Base-by-base conservation (phyloP, 2,797 vertebrate species). In the Danionella dracula region DNA sequence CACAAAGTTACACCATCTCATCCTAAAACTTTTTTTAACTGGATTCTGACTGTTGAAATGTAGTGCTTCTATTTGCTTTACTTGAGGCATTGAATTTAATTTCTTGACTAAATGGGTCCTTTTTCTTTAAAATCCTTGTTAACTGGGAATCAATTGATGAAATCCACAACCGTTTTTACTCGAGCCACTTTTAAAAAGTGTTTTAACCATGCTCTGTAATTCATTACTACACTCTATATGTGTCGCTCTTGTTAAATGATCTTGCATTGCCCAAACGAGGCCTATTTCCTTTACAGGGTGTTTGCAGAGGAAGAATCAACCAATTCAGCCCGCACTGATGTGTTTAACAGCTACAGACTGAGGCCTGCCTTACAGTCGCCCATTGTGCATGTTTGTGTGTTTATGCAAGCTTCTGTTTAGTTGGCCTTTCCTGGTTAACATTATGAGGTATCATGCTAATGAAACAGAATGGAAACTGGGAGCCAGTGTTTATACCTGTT, bases 381-480 rank as follows among this genome's bases (percentile, higher is more conserved):
- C 46, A 68, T 55, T 40, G 45, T 57, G 29, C 27, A 8, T 10
- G 56, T 62, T 66, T 54, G 50, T 68, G 61, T 51, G 50, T 46
- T 76, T 80, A 69, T 73, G 68, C 70, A 45, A 17, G 40, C 20
- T 21, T 32, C 51, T 59, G 70, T 44, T 71, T 69, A 68, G 45
- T 60, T 44, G 16, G 38, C 61, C 56, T 77, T 62, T 48, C 63
- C 29, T 46, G 13, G 65, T 74, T 16, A 2, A 1, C 7, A 29
- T 70, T 73, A 54, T 19, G 69, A 66, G 45, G 29, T 62, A 62
- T 55, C 74, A 75, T 42, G 16, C 59, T 67, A 16, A 8, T 77
- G 74, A 79, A 83, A 64, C 15, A 50, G 7, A 12, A 82, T 81
- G 75, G 61, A 63, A 76, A 71, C 59, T 71, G 69, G 8, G 38